These are phyloP conservation scores for Notodonta ziczac DNA, from an alignment of 2,888 invertebrate genomes.

Conservation along the genomic window DNA sequence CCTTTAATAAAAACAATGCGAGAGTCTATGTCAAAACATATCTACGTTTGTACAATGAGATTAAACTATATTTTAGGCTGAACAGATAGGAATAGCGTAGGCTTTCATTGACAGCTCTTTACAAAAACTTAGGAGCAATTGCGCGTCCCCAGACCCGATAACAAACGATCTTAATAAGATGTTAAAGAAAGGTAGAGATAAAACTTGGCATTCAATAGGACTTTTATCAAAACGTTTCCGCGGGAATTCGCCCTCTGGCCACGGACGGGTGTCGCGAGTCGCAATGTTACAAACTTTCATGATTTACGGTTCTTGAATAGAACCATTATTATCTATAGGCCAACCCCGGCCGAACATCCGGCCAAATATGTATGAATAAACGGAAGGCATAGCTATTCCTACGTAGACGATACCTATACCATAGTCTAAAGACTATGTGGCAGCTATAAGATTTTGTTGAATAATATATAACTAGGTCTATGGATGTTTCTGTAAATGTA, in stretches of 20 bases:
- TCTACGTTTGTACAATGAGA: too few species aligned
- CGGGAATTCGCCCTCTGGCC: conserved; percentile 33
- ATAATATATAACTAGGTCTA: too few species aligned
- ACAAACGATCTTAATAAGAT: conserved; percentile 45
- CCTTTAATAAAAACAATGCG: too few species aligned
- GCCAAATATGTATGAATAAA: not conserved
- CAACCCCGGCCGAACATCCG: not conserved
- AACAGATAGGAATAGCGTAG: not conserved
- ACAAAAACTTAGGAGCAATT: conserved; percentile 17
- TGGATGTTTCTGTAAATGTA: too few species aligned
- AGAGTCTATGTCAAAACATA: too few species aligned
- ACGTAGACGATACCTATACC: too few species aligned
- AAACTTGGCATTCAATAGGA: conserved; percentile 43
- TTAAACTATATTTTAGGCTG: not conserved
- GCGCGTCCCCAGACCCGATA: conserved; percentile 21
- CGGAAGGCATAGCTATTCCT: not conserved
- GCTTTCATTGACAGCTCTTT: conserved; percentile 5
- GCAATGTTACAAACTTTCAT: conserved; percentile 29
- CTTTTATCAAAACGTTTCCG: conserved; percentile 43
- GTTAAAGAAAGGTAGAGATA: conserved; percentile 43
- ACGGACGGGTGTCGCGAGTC: conserved; percentile 35
- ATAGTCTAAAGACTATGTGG: too few species aligned
- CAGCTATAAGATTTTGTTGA: too few species aligned
- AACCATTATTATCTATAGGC: conserved; percentile 13
- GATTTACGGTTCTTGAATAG: conserved; percentile 31